A percentile compares a stretch with the other conserved stretches of the same genome.
phyloP scores from a whole-genome alignment of 35 echinoderm and acorn worm genomes.

The Strongylocentrotus purpuratus region DNA sequence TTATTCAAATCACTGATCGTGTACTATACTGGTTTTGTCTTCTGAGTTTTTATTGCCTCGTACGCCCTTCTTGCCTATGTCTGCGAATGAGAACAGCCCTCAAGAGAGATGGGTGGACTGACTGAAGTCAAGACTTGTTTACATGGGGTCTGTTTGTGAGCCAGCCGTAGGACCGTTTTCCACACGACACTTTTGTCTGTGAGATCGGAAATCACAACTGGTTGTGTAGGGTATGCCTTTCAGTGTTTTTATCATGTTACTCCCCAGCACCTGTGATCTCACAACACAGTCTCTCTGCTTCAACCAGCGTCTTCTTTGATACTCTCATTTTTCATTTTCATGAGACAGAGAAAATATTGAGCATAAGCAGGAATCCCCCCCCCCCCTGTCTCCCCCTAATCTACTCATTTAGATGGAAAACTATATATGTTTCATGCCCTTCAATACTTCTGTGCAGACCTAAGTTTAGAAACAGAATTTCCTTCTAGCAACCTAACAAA shows the following conservation, averaged over 20 bases:
- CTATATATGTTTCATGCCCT: too few relatives aligned
- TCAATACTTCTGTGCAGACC: too few relatives aligned
- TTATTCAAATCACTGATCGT: background rate
- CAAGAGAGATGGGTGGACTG: background rate
- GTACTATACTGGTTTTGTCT: too few relatives aligned
- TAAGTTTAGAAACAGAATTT: too few relatives aligned
- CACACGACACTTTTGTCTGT: background rate
- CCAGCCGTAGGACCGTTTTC: background rate
- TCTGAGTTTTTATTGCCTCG: too few relatives aligned
- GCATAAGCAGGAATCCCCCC: background rate
- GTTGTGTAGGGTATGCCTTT: background rate
- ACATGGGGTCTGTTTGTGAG: background rate
- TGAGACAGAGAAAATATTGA: background rate
- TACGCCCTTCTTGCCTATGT: background rate
- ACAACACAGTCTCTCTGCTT: background rate
- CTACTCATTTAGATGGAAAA: too few relatives aligned
- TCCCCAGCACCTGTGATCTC: slow-evolving; percentile 15
- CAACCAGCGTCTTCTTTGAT: background rate
- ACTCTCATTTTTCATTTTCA: background rate
- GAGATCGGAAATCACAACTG: slow-evolving; percentile 38
- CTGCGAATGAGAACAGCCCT: background rate
- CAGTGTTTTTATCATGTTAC: background rate
- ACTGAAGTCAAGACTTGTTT: background rate
- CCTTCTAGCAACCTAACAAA: too few relatives aligned
- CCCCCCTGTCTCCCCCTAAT: background rate